phyloP scores from a whole-genome alignment of 30 jellyfish, hydroid and myxozoan genomes.

The Clytia hemisphaerica region DNA sequence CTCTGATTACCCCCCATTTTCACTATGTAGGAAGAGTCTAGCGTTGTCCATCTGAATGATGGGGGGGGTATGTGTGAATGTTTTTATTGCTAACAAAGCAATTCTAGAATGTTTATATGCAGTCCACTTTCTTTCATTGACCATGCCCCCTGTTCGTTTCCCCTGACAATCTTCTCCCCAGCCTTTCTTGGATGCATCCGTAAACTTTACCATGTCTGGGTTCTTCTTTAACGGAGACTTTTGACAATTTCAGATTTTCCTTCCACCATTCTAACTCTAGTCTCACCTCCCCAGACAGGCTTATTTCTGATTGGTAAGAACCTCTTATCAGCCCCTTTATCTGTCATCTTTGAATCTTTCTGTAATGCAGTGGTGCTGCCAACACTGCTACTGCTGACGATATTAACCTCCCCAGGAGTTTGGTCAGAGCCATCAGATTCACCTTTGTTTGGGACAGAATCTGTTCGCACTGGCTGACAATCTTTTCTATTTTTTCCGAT shows the following conservation, averaged over 20 bases:
- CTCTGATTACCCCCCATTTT: not conserved
- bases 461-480: not conserved
- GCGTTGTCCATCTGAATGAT: not conserved
- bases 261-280: too few relatives aligned
- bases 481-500: not conserved
- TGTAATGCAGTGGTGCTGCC: constrained; percentile 29
- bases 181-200: too few relatives aligned
- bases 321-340: not conserved
- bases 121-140: not conserved
- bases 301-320: too few relatives aligned
- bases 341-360: constrained; percentile 12
- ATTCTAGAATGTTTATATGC: constrained; percentile 4
- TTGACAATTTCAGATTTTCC: too few relatives aligned
- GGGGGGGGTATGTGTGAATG: constrained; percentile 2
- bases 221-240: too few relatives aligned
- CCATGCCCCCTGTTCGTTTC: constrained; percentile 26
- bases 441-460: not conserved
- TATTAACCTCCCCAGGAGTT: constrained; percentile 11
- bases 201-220: too few relatives aligned
- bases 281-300: too few relatives aligned
- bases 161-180: too few relatives aligned
- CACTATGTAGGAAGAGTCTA: not conserved
- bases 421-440: not conserved
- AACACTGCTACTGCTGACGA: too few relatives aligned
- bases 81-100: constrained; percentile 5